phyloP scores from a whole-genome alignment of 2,797 vertebrate genomes.

The Phaenicophaeus curvirostris region DNA sequence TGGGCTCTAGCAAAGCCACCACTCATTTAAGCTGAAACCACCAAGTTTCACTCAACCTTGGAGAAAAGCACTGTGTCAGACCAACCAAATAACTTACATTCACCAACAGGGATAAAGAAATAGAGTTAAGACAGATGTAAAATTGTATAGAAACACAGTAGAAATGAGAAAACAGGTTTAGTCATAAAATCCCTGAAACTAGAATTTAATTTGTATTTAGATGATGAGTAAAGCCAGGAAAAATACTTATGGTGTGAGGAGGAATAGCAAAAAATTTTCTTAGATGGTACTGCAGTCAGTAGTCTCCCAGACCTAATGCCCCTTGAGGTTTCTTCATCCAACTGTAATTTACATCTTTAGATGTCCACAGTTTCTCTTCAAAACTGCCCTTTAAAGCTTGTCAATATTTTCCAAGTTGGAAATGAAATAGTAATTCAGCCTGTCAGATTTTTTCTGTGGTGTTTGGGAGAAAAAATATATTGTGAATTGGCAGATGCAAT shows the following conservation, averaged over 20 bases:
- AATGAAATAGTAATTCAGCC: conserved; percentile 43
- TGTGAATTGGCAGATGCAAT: background rate
- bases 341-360: background rate
- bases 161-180: conserved; percentile 5
- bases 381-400: conserved; percentile 21
- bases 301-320: background rate
- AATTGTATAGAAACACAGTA: background rate
- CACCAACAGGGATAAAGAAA: background rate
- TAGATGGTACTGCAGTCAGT: background rate
- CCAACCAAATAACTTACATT: background rate
- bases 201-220: conserved; percentile 1
- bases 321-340: background rate
- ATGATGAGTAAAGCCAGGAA: conserved; percentile 11
- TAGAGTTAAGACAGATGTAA: background rate
- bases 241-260: background rate
- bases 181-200: background rate
- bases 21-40: background rate
- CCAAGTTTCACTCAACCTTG: background rate
- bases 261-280: background rate
- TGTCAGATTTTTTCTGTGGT: conserved; percentile 7
- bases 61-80: background rate
- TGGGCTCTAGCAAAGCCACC: conserved; percentile 36
- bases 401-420: conserved; percentile 2
- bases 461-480: background rate
- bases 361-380: background rate